These are phyloP conservation scores for Eubucco bourcierii DNA, from an alignment of 2,113 vertebrate species.

Conservation along the genomic window DNA sequence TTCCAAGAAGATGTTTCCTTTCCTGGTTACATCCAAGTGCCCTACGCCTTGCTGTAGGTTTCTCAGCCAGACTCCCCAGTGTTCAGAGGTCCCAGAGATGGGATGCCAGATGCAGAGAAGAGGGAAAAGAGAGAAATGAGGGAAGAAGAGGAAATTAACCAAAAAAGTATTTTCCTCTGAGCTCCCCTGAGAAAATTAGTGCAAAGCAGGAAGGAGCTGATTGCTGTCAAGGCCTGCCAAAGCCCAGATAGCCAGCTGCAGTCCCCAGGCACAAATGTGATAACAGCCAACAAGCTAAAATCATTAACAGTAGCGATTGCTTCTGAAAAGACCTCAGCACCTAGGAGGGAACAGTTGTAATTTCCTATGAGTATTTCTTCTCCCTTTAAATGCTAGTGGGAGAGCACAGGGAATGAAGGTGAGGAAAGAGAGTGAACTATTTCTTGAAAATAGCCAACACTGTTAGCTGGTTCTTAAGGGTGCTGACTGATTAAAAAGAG, in stretches of 20 bases:
- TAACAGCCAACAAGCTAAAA: slow-evolving; percentile 68
- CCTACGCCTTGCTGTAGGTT: neutral
- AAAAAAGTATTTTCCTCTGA: slow-evolving; percentile 35
- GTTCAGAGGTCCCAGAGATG: neutral
- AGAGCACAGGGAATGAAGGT: neutral
- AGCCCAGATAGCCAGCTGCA: slow-evolving; percentile 43
- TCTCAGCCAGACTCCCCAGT: neutral
- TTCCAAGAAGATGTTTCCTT: neutral
- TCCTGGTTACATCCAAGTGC: neutral
- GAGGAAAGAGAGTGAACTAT: neutral
- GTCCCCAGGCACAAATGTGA: slow-evolving; percentile 63
- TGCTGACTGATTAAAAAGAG: neutral
- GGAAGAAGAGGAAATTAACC: fast-evolving
- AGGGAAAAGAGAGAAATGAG: neutral
- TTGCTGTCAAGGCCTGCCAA: slow-evolving; percentile 59
- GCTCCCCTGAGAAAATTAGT: slow-evolving; percentile 37
- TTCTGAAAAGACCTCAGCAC: slow-evolving; percentile 42
- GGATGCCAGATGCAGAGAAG: neutral
- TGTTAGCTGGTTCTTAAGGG: neutral
- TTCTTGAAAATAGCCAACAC: neutral
- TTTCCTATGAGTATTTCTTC: neutral
- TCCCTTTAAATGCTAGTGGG: neutral
- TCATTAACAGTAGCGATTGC: slow-evolving; percentile 61
- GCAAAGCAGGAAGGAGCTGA: slow-evolving; percentile 50
- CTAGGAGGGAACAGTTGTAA: neutral